These are phyloP conservation scores for Osmerus eperlanus DNA, from an alignment of 2,113 vertebrate genomes.

Conservation along the genomic window DNA sequence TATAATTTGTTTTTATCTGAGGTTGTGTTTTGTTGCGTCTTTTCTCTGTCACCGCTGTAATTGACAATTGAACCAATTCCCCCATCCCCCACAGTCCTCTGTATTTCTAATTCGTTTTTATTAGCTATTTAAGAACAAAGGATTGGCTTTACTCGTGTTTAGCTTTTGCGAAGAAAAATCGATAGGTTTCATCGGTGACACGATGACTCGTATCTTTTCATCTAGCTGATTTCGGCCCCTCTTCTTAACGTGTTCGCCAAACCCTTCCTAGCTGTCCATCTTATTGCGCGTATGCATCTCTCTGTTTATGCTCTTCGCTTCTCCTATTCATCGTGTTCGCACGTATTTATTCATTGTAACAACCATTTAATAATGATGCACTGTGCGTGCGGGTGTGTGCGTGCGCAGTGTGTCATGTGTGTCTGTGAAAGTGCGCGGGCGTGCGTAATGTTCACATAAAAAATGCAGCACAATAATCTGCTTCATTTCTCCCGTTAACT, in stretches of 20 bases:
- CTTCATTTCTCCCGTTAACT: constrained; percentile 19
- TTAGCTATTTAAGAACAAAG: constrained; percentile 2
- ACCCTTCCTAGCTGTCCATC: constrained; percentile 18
- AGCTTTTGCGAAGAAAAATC: background rate
- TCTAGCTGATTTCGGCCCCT: background rate
- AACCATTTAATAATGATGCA: background rate
- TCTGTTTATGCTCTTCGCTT: constrained; percentile 15
- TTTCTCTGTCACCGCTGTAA: constrained; percentile 3
- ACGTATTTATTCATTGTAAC: background rate
- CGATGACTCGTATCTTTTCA: background rate
- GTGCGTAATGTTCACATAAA: background rate
- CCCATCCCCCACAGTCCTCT: constrained; percentile 6
- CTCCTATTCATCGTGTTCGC: constrained; percentile 24
- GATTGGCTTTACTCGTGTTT: background rate
- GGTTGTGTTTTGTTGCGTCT: background rate
- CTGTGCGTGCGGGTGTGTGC: constrained; percentile 44
- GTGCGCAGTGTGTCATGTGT: background rate
- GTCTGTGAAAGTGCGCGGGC: constrained; percentile 2
- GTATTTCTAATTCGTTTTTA: background rate
- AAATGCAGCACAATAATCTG: constrained; percentile 1
- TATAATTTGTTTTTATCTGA: background rate
- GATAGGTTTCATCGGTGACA: background rate
- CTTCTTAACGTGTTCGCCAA: constrained; percentile 6
- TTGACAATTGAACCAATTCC: constrained; percentile 16
- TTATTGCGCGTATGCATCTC: constrained; percentile 32